Evolutionary conservation across 2,797 vertebrate species (phyloP), one percentile per base, ranked within the genome.

Genomic region (Sebastes paucispinis): DNA sequence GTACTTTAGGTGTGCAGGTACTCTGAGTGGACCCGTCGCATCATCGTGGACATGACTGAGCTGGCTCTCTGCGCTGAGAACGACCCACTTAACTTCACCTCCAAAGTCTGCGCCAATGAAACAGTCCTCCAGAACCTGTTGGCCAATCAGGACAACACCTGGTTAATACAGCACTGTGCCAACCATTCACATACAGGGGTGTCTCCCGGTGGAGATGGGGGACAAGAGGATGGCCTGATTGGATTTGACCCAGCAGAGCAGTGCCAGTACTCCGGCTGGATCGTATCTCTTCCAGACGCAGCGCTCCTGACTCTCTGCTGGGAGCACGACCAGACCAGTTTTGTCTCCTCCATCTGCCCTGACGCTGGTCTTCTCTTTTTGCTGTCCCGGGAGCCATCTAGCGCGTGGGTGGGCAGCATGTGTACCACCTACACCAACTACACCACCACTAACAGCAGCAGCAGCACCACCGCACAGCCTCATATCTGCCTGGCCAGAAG

Each of bases 31-130:
- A 87, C 57, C 16, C 80, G 16, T n/a, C 94, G 94, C 20, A 87
- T 91, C 70, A 92, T 95, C 1, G 95, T 96, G 72, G 96, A 96
- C 90, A 96, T 95, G 95, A 95, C 95, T 0, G 95, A 95, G 13
- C 80, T 96, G 0, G 95, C 95, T 43, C 85, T 96, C 69, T 97
- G 96, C 5, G 92, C 95, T 20, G 94, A 95, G 83, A 84, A 65
- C 0, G 96, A 97, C 86, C 34, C 91, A 0, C 52, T 69, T 6
- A 96, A 96, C 88, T 97, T 97, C 88, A 93, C 91, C 25, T 81
- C 80, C 62, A 91, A 88, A 62, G 95, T 96, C 54, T 97, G 96
- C 76, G 16, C 74, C 73, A 95, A 96, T 34, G 29, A 20, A 1
- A 93, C 91, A 0, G 76, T 96, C 67, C 84, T 96, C 16, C 83